phyloP scores from a whole-genome alignment of 2,888 invertebrate species.

The Shargacucullia verbasci region DNA sequence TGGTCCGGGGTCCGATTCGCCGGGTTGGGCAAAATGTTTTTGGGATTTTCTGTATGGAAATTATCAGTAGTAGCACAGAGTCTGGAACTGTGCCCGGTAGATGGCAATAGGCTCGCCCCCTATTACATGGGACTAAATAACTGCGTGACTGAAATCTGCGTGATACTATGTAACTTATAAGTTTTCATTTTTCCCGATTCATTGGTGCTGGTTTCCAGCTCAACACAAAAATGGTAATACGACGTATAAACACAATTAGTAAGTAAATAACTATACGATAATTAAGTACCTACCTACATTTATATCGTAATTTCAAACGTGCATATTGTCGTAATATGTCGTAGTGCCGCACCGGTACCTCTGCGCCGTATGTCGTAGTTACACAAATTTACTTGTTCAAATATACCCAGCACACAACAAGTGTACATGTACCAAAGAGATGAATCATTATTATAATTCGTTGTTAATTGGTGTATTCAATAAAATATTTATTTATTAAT shows the following conservation, averaged over 20 bases:
- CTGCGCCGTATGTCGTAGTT: constrained; percentile 39
- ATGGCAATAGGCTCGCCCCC: too few species aligned
- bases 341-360: constrained; percentile 21
- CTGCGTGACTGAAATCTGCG: too few species aligned
- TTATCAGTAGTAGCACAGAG: too few species aligned
- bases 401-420: constrained; percentile 57
- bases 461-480: constrained; percentile 37
- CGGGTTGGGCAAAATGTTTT: too few species aligned
- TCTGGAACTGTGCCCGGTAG: too few species aligned
- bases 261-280: constrained; percentile 4
- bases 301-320: constrained; percentile 38
- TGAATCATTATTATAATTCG: constrained; percentile 44
- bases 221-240: too few species aligned
- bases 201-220: too few species aligned
- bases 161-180: too few species aligned
- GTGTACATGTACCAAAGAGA: constrained; percentile 42
- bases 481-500: constrained; percentile 14
- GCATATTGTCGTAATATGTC: constrained; percentile 38
- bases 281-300: constrained; percentile 25
- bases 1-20: too few species aligned
- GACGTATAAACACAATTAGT: not conserved
- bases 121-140: too few species aligned
- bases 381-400: constrained; percentile 68
- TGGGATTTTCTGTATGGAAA: too few species aligned
- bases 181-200: too few species aligned